A percentile compares a stretch with the other conserved stretches of the same genome.
Conservation (phyloP, 2,113 vertebrate genomes). For the Marmota flaviventris region DNA sequence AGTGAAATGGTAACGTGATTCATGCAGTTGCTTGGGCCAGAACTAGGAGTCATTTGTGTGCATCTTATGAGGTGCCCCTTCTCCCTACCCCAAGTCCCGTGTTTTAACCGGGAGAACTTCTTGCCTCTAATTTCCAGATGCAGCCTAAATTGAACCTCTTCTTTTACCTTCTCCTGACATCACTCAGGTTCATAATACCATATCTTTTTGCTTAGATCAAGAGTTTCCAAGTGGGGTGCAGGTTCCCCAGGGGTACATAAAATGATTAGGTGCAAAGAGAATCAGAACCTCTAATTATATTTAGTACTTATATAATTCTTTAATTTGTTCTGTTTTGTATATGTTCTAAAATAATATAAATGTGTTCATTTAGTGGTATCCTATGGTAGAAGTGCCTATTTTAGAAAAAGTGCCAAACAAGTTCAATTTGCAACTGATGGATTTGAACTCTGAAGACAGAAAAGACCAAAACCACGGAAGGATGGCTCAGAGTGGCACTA, state of each 20-base stretch:
- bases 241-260: neutral
- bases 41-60: neutral
- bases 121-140: neutral
- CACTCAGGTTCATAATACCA: neutral
- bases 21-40: neutral
- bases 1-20: neutral
- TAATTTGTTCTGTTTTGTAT: neutral
- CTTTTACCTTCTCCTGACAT: neutral
- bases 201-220: neutral
- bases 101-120: neutral
- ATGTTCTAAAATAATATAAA: neutral
- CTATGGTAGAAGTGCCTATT: neutral
- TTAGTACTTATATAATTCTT: neutral
- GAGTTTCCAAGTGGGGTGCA: neutral
- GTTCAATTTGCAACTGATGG: neutral
- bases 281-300: neutral
- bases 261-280: neutral
- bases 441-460: neutral
- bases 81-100: too few relatives aligned
- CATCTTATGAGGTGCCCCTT: neutral
- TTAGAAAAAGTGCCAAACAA: neutral
- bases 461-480: neutral
- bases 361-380: neutral
- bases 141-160: neutral
- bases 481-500: neutral